A percentile compares a stretch with the other conserved stretches of the same genome.
Evolutionary conservation across 1,140 invertebrate genomes (phyloP).

Genomic region (Elymnias hypermnestra): DNA sequence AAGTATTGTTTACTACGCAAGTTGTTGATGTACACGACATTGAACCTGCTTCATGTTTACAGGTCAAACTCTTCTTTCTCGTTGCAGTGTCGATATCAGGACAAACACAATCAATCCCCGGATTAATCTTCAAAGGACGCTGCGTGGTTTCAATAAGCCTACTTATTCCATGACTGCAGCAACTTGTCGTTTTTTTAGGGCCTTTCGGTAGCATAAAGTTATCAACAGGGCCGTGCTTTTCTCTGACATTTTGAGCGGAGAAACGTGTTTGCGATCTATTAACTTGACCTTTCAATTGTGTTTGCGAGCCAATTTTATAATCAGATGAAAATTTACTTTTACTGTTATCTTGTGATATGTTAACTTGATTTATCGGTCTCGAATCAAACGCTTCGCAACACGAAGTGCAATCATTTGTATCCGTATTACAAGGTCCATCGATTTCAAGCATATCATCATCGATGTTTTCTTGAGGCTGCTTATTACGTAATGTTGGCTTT

Average conservation of each 20-base stretch:
- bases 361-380: not conserved
- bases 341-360: not conserved
- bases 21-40: not conserved
- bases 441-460: not conserved
- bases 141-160: not conserved
- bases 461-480: too few species aligned
- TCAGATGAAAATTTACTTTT: not conserved
- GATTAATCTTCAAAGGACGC: not conserved
- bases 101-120: too few species aligned
- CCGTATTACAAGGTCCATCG: not conserved
- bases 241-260: not conserved
- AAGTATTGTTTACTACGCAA: constrained; percentile 2
- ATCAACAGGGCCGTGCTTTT: not conserved
- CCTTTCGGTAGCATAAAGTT: not conserved
- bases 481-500: too few species aligned
- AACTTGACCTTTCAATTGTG: not conserved
- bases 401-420: not conserved
- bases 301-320: not conserved
- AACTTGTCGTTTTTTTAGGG: not conserved
- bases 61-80: not conserved
- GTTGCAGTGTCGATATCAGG: too few species aligned
- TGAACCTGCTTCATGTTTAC: not conserved
- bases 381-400: not conserved
- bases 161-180: not conserved
- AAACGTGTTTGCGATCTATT: not conserved